These are phyloP conservation scores for Drosophila burlai DNA, from an alignment of 1,140 invertebrate species.

Conservation along the genomic window DNA sequence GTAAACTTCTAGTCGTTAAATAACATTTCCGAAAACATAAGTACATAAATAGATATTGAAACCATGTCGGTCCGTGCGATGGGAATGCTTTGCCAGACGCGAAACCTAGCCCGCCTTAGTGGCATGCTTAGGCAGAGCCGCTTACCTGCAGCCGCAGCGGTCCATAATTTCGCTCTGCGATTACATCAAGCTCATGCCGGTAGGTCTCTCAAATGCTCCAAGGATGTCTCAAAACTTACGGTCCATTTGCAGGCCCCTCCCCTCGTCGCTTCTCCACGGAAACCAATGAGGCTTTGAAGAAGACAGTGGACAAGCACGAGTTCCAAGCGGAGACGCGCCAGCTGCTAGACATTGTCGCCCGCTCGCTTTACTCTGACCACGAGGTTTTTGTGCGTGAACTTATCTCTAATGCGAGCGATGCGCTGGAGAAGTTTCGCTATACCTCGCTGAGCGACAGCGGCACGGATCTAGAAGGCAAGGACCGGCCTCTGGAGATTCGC, in stretches of 20 bases:
- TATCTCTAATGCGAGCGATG: conserved; percentile 98
- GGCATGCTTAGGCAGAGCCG: conserved; percentile 6
- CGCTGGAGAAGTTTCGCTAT: conserved; percentile 96
- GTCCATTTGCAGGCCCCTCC: conserved; percentile 10
- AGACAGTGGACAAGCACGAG: conserved; percentile 88
- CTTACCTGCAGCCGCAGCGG: background rate
- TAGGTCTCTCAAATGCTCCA: background rate
- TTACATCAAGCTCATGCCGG: conserved; percentile 15
- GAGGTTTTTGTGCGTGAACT: conserved; percentile 98
- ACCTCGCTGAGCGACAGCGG: conserved; percentile 87
- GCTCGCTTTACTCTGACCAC: conserved; percentile 98
- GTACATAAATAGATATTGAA: background rate
- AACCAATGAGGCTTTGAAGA: conserved; percentile 8
- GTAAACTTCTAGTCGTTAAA: conserved; percentile 30
- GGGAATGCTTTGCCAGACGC: conserved; percentile 25
- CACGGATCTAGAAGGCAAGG: conserved; percentile 85
- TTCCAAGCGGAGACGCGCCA: conserved; percentile 99
- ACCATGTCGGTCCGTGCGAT: conserved; percentile 40
- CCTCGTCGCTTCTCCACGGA: conserved; percentile 44
- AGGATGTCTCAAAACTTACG: background rate
- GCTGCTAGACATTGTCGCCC: conserved; percentile 98
- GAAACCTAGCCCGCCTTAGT: conserved; percentile 11
- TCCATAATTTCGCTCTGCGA: conserved; percentile 3
- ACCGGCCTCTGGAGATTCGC: conserved; percentile 93
- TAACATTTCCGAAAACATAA: conserved; percentile 43